These are phyloP conservation scores for Pangasius djambal DNA, from an alignment of 2,797 vertebrate species.

Conservation along the genomic window DNA sequence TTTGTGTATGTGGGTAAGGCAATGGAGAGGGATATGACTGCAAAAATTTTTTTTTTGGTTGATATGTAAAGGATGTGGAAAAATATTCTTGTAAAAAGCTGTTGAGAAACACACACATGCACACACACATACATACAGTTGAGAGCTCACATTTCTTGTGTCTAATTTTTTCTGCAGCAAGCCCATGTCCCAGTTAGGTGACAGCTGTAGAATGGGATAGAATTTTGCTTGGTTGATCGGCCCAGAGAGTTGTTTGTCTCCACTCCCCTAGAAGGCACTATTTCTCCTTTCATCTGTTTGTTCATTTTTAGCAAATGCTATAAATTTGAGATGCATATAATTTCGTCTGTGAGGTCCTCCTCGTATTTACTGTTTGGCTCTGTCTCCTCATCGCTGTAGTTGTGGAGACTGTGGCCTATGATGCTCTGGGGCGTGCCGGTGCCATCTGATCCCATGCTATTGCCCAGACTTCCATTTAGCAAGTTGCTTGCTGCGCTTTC, in stretches of 20 bases:
- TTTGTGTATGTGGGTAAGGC: slow-evolving; percentile 47
- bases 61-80: slow-evolving; percentile 52
- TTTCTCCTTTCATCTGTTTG: slow-evolving; percentile 35
- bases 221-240: slow-evolving; percentile 40
- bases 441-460: slow-evolving; percentile 57
- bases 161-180: slow-evolving; percentile 23
- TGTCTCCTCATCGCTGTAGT: slow-evolving; percentile 92
- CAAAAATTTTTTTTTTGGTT: slow-evolving; percentile 43
- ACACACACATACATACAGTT: slow-evolving; percentile 32
- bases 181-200: slow-evolving; percentile 19
- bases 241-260: slow-evolving; percentile 45
- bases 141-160: slow-evolving; percentile 29
- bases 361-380: slow-evolving; percentile 80
- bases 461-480: slow-evolving; percentile 83
- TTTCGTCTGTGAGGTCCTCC: slow-evolving; percentile 95
- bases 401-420: slow-evolving; percentile 76
- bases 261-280: slow-evolving; percentile 75
- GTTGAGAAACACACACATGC: slow-evolving; percentile 20
- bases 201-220: slow-evolving; percentile 17
- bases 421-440: slow-evolving; percentile 59
- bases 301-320: slow-evolving; percentile 76
- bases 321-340: slow-evolving; percentile 96
- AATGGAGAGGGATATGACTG: slow-evolving; percentile 51
- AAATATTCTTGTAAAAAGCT: slow-evolving; percentile 45
- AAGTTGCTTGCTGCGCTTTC: slow-evolving; percentile 95